These are phyloP conservation scores for Pao palembangensis DNA, from an alignment of 2,113 vertebrate genomes.

Conservation along the genomic window DNA sequence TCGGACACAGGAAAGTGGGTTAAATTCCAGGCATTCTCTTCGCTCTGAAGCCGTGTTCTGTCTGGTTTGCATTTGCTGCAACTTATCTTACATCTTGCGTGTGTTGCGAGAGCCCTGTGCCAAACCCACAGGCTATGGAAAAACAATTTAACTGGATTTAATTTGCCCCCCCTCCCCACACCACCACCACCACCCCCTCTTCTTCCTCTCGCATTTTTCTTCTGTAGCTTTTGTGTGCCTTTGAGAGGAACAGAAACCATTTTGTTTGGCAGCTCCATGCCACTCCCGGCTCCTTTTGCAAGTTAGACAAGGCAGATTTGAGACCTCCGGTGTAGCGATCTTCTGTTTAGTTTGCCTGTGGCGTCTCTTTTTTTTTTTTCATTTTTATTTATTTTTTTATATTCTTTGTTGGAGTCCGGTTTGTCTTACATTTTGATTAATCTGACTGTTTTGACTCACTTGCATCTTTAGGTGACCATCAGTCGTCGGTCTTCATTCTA, in stretches of 20 bases:
- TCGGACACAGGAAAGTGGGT: constrained; percentile 59
- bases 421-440: too few relatives aligned
- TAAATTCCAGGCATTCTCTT: constrained; percentile 67
- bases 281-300: constrained; percentile 15
- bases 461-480: neutral
- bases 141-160: constrained; percentile 77
- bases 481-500: neutral
- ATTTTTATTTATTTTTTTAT: neutral
- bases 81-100: constrained; percentile 64
- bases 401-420: neutral
- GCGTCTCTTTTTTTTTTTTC: too few relatives aligned
- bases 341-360: neutral
- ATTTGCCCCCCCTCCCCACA: constrained; percentile 53
- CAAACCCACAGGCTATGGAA: constrained; percentile 76
- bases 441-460: neutral
- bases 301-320: constrained; percentile 7
- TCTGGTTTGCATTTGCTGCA: constrained; percentile 47
- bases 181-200: constrained; percentile 6
- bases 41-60: constrained; percentile 43
- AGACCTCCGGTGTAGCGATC: constrained; percentile 3
- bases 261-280: constrained; percentile 44
- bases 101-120: constrained; percentile 53
- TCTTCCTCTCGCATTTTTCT: constrained; percentile 32
- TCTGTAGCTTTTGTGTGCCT: constrained; percentile 41
- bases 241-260: constrained; percentile 59